phyloP scores from a whole-genome alignment of 2,797 vertebrate genomes.

The Hippopotamyrus pictus region DNA sequence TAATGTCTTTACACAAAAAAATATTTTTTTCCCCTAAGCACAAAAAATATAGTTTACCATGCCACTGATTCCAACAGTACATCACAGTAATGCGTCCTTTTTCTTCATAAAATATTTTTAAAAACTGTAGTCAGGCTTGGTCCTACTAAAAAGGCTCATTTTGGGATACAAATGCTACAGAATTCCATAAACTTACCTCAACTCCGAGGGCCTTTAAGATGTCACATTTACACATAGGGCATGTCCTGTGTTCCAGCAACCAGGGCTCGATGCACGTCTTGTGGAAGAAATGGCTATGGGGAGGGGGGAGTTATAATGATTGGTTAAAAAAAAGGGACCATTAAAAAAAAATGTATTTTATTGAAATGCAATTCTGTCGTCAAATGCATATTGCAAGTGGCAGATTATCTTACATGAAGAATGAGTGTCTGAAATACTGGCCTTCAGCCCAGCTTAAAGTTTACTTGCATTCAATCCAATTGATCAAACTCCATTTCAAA shows the following conservation, averaged over 20 bases:
- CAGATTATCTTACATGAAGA: background rate
- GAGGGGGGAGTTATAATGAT: conserved; percentile 10
- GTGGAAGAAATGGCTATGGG: conserved; percentile 74
- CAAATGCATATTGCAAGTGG: background rate
- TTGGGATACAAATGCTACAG: background rate
- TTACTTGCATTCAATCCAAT: background rate
- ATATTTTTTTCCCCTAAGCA: background rate
- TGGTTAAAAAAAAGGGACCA: background rate
- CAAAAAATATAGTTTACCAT: background rate
- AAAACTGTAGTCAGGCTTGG: background rate
- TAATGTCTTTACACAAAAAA: background rate
- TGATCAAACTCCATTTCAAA: background rate
- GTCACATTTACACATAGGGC: conserved; percentile 83
- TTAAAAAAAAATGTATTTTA: background rate
- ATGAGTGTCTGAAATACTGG: background rate
- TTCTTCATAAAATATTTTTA: background rate
- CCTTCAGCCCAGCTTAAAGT: background rate
- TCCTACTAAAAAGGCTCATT: background rate
- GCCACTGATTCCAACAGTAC: background rate
- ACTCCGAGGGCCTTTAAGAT: conserved; percentile 75
- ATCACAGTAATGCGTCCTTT: background rate
- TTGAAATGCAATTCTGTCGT: background rate
- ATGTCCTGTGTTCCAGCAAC: conserved; percentile 77
- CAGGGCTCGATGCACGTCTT: conserved; percentile 79
- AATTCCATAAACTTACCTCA: conserved; percentile 56